Conservation (phyloP, 2,888 invertebrate genomes). For the Girardia tigrina region DNA sequence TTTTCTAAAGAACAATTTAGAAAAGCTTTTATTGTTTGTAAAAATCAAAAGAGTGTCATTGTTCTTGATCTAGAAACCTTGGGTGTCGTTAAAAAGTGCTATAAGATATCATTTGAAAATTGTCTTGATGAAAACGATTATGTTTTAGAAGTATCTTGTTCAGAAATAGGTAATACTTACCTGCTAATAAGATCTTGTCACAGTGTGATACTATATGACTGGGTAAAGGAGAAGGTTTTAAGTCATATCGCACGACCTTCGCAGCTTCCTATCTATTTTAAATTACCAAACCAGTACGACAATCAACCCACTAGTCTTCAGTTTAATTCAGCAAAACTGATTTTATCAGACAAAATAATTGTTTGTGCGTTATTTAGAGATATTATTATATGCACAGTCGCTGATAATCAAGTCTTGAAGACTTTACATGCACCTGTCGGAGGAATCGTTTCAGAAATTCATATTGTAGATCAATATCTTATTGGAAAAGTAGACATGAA, state of each 20-base stretch:
- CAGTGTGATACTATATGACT: constrained; percentile 43
- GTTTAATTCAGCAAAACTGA: constrained; percentile 45
- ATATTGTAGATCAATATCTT: constrained; percentile 43
- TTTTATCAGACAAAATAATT: constrained; percentile 43
- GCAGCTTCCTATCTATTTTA: constrained; percentile 45
- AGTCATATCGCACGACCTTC: constrained; percentile 42
- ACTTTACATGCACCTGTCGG: constrained; percentile 46
- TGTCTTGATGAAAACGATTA: constrained; percentile 38
- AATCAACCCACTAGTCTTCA: constrained; percentile 39
- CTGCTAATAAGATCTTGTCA: constrained; percentile 40
- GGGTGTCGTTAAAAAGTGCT: constrained; percentile 43
- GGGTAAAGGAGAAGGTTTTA: constrained; percentile 41
- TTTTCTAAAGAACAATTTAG: constrained; percentile 42
- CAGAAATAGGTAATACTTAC: constrained; percentile 40
- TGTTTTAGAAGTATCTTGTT: constrained; percentile 39
- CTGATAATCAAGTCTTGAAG: constrained; percentile 40
- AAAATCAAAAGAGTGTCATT: constrained; percentile 41
- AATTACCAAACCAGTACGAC: constrained; percentile 41
- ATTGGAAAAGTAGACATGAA: not conserved
- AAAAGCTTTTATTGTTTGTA: constrained; percentile 41
- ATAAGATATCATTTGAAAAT: constrained; percentile 39
- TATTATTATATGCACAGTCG: constrained; percentile 45
- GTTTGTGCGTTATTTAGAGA: constrained; percentile 46
- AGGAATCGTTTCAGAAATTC: constrained; percentile 40
- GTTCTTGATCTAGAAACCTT: constrained; percentile 41